Evolutionary conservation across 2,113 vertebrate genomes (phyloP).

Genomic region (Donacobius atricapilla): DNA sequence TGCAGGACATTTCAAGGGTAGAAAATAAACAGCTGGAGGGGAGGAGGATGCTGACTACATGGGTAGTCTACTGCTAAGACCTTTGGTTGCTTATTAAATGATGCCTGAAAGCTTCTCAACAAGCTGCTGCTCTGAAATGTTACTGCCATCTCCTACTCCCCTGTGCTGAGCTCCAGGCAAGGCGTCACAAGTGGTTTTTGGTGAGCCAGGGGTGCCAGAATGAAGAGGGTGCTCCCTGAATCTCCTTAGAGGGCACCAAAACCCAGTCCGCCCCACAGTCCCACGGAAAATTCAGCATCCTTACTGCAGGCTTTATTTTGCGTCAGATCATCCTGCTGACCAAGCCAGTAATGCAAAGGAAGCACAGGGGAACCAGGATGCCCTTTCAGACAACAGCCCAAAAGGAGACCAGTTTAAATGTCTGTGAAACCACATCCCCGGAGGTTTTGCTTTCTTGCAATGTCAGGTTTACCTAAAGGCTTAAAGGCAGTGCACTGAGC

Average conservation of each 20-base stretch:
- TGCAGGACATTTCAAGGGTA: slow-evolving; percentile 49
- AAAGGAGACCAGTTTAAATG: neutral
- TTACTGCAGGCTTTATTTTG: neutral
- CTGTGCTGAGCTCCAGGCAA: neutral
- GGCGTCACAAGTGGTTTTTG: rapidly evolving
- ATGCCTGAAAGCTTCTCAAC: slow-evolving; percentile 11
- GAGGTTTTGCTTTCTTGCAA: neutral
- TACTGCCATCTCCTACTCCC: neutral
- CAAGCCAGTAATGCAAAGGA: neutral
- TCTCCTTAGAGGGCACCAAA: neutral
- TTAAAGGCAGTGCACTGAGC: neutral
- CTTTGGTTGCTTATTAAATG: slow-evolving; percentile 34
- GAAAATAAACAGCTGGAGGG: slow-evolving; percentile 43
- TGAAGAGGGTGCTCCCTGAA: neutral
- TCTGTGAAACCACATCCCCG: slow-evolving; percentile 2
- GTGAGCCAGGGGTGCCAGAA: rapidly evolving
- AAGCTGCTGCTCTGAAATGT: neutral
- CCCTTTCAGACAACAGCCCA: neutral
- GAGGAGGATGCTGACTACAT: slow-evolving; percentile 1
- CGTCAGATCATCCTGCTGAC: neutral
- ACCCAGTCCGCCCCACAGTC: neutral
- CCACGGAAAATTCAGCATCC: neutral
- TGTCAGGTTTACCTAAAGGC: neutral
- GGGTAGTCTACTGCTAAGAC: neutral
- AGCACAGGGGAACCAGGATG: neutral